Evolutionary conservation across 2,888 invertebrate genomes (phyloP), one percentile per base, ranked within the genome.

Genomic region (Ditula angustiorana): DNA sequence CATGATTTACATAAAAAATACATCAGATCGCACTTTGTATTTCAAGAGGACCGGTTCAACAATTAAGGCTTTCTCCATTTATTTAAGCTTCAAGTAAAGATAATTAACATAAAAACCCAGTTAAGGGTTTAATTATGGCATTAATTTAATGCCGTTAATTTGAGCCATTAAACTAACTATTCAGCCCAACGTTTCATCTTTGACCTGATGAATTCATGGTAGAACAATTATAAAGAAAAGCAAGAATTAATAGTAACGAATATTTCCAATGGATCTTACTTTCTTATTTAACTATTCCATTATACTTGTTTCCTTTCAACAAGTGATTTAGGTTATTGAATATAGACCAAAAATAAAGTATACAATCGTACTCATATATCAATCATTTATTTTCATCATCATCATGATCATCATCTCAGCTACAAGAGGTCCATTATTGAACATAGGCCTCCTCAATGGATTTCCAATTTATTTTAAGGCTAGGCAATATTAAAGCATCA

Each of bases 81-180:
- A 23, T 46, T 46, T 13, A 57, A 46, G 19, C 46, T 24, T 7
- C 46, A 23, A 46, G 10, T 30, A 13, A 30, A 5, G 5, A 16
- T 16, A 46, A 61, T 61, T 61, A 44, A 30, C 60, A 52, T 60
- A 52, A 60, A 49, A 30, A 33, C 24, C 16, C n/a, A 16, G 30
- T 61, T 30, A 16, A 44, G 2, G 21, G 28, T 50, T 33, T 60
- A 33, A 60, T 52, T 50, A 21, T 47, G 46, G 30, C 21, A 44
- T 44, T 30, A 4, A 61, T 44, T 52, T 47, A 33, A 33, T 50
- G 5, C 10, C 5, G 13, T 58, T 24, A 30, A 58, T 47, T 47
- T 33, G n/a, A 21, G 30, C 19, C 19, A 50, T 50, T 30, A 21
- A 30, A 4, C 0, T 28, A n/a, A 30, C 11, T n/a, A n/a, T n/a